Evolutionary conservation across 2,888 invertebrate genomes (phyloP).

Genomic region (Drosophila histrio): DNA sequence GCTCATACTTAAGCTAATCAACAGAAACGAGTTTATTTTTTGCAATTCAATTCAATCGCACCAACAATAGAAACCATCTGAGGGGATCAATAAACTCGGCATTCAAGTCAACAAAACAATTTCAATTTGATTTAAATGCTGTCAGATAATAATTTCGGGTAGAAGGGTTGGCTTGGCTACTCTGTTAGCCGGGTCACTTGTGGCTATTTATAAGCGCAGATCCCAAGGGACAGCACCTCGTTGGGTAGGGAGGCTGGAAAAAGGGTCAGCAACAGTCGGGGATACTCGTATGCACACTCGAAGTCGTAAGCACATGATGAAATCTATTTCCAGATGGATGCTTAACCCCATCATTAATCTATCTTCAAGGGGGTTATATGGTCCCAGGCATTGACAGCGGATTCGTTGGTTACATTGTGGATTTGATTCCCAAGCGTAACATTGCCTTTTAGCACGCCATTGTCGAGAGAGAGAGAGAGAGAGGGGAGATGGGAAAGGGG

Average conservation of each 20-base stretch:
- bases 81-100: conserved; percentile 27
- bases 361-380: conserved; percentile 45
- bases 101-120: conserved; percentile 37
- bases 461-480: not conserved
- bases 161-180: not conserved
- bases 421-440: conserved; percentile 44
- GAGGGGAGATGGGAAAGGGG: not conserved
- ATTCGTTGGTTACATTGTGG: conserved; percentile 4
- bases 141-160: conserved; percentile 20
- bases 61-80: conserved; percentile 12
- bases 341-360: conserved; percentile 68
- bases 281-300: conserved; percentile 20
- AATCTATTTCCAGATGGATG: conserved; percentile 50
- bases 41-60: conserved; percentile 10
- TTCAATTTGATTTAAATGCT: conserved; percentile 38
- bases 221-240: conserved; percentile 9
- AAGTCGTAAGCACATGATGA: conserved; percentile 33
- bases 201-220: conserved; percentile 57
- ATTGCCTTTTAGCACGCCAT: conserved; percentile 43
- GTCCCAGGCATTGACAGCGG: conserved; percentile 11
- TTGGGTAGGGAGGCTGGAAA: not conserved
- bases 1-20: conserved; percentile 22
- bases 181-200: conserved; percentile 38
- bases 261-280: conserved; percentile 33
- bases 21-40: conserved; percentile 3